A percentile compares a stretch with the other conserved stretches of the same genome.
phyloP scores from a whole-genome alignment of 2,888 invertebrate species.

The Gastrophysa polygoni region DNA sequence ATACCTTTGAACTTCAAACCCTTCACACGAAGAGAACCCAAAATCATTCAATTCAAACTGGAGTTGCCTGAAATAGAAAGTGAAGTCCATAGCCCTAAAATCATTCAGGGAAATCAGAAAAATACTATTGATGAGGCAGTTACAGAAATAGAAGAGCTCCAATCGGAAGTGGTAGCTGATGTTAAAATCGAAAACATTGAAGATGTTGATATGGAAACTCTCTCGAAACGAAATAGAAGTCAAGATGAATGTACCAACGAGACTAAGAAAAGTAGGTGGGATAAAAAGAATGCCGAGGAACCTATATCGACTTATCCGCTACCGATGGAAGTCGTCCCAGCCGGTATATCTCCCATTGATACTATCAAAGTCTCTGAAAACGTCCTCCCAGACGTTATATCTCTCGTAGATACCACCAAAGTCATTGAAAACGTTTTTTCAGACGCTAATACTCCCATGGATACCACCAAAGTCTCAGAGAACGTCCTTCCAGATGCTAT shows the following conservation, averaged over 20 bases:
- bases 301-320: too few relatives aligned
- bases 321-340: too few relatives aligned
- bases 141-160: conserved; percentile 4
- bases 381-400: too few relatives aligned
- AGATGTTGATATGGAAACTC: neutral
- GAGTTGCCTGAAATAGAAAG: conserved; percentile 36
- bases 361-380: too few relatives aligned
- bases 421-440: too few relatives aligned
- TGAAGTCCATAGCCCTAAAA: conserved; percentile 22
- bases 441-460: too few relatives aligned
- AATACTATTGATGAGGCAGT: conserved; percentile 3
- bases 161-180: conserved; percentile 1
- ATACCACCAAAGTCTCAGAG: too few relatives aligned
- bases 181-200: conserved; percentile 7
- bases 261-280: conserved; percentile 34
- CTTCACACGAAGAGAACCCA: conserved; percentile 34
- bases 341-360: too few relatives aligned
- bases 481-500: neutral
- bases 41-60: conserved; percentile 32
- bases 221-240: conserved; percentile 14
- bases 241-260: neutral
- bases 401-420: too few relatives aligned
- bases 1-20: conserved; percentile 46
- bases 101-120: conserved; percentile 32
- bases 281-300: conserved; percentile 20